These are phyloP conservation scores for Nerophis ophidion DNA, from an alignment of 2,113 vertebrate genomes.

Conservation along the genomic window DNA sequence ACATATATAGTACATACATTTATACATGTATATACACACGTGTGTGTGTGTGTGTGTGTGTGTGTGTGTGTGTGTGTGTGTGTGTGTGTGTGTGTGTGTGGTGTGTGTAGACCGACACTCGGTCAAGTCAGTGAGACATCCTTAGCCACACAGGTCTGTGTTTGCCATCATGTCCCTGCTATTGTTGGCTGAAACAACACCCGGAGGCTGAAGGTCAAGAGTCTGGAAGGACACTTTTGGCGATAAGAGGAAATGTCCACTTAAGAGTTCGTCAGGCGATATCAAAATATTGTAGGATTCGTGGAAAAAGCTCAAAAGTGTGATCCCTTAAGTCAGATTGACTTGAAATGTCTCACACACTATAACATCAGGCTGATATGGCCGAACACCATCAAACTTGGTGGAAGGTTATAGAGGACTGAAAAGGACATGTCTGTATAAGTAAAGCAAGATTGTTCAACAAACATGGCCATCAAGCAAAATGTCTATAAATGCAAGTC, in stretches of 20 bases:
- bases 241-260: slow-evolving; percentile 1
- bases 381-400: too few relatives aligned
- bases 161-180: slow-evolving; percentile 67
- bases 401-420: too few relatives aligned
- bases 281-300: neutral
- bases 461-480: too few relatives aligned
- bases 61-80: slow-evolving; percentile 11
- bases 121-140: slow-evolving; percentile 46
- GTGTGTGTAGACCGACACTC: slow-evolving; percentile 26
- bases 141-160: slow-evolving; percentile 57
- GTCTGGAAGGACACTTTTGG: slow-evolving; percentile 34
- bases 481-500: too few relatives aligned
- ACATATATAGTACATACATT: too few relatives aligned
- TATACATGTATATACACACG: too few relatives aligned
- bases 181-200: slow-evolving; percentile 72
- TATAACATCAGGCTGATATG: too few relatives aligned
- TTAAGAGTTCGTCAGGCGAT: slow-evolving; percentile 20
- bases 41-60: slow-evolving; percentile 1
- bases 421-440: too few relatives aligned
- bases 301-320: too few relatives aligned
- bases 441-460: too few relatives aligned
- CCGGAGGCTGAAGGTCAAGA: slow-evolving; percentile 28
- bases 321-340: too few relatives aligned
- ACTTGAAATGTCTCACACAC: too few relatives aligned
- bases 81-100: slow-evolving; percentile 14